Conservation (phyloP, 2,888 invertebrate genomes). For the Ophion obscuratus region DNA sequence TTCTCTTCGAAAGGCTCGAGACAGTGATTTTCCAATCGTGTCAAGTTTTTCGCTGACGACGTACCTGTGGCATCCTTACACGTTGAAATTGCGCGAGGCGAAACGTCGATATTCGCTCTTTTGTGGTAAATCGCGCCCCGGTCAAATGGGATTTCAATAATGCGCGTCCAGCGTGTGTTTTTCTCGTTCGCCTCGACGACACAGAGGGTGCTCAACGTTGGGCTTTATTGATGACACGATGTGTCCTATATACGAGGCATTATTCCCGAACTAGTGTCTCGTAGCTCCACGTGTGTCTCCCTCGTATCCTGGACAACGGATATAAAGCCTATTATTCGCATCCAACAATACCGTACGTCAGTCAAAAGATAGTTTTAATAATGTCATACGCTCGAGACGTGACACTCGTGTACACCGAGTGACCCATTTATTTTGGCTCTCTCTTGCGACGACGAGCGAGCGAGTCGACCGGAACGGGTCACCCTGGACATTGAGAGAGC, state of each 20-base stretch:
- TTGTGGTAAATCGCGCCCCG: neutral
- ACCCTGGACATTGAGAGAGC: neutral
- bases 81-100: neutral
- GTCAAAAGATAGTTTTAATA: constrained; percentile 54
- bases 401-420: neutral
- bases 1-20: too few species aligned
- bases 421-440: neutral
- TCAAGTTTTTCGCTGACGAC: too few species aligned
- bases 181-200: neutral
- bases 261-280: constrained; percentile 17
- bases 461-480: neutral
- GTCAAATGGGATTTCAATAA: constrained; percentile 18
- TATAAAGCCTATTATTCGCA: constrained; percentile 20
- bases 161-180: neutral
- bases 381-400: constrained; percentile 3
- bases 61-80: neutral
- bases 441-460: neutral
- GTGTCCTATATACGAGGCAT: neutral
- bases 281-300: too few species aligned
- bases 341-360: constrained; percentile 50
- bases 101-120: neutral
- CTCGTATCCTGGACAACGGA: constrained; percentile 48
- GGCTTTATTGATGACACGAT: too few species aligned
- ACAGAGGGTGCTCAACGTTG: neutral
- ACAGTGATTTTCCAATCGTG: too few species aligned